These are phyloP conservation scores for Conopomorpha cramerella DNA, from an alignment of 1,140 invertebrate genomes.

Conservation along the genomic window DNA sequence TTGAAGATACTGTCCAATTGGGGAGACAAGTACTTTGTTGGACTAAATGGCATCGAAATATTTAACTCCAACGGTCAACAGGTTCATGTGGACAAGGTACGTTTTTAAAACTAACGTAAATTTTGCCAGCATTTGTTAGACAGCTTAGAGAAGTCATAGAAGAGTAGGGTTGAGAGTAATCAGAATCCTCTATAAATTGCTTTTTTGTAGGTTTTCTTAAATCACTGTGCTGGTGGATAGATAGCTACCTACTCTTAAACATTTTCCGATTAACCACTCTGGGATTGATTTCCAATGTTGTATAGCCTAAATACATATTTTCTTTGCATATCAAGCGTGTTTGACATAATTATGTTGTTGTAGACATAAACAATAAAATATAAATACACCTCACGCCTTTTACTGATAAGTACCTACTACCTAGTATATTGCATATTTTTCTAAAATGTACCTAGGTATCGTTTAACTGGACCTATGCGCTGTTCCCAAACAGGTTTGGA, in stretches of 20 bases:
- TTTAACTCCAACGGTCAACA: slow-evolving; percentile 69
- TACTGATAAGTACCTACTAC: not conserved
- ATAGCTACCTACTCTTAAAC: too few relatives aligned
- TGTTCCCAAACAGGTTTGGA: slow-evolving; percentile 25
- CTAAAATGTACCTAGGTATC: too few relatives aligned
- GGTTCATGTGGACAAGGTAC: slow-evolving; percentile 62
- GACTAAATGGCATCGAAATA: slow-evolving; percentile 80
- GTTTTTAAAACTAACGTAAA: slow-evolving; percentile 2
- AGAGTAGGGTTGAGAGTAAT: too few relatives aligned
- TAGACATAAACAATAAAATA: not conserved
- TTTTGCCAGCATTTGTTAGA: too few relatives aligned
- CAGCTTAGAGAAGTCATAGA: too few relatives aligned
- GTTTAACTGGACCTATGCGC: too few relatives aligned
- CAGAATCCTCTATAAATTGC: too few relatives aligned
- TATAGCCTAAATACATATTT: not conserved
- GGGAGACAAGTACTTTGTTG: slow-evolving; percentile 83
- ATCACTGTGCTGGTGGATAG: too few relatives aligned
- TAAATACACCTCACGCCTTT: not conserved
- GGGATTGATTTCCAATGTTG: not conserved
- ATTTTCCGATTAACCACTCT: too few relatives aligned
- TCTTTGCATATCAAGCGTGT: not conserved
- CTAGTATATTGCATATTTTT: not conserved
- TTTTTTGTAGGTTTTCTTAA: too few relatives aligned
- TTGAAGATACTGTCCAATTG: slow-evolving; percentile 77
- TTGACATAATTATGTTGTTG: not conserved